Percentiles rank a stretch among this genome's conserved stretches.
These are phyloP conservation scores for Zaprionus davidi DNA, from an alignment of 1,140 invertebrate genomes.

Conservation along the genomic window DNA sequence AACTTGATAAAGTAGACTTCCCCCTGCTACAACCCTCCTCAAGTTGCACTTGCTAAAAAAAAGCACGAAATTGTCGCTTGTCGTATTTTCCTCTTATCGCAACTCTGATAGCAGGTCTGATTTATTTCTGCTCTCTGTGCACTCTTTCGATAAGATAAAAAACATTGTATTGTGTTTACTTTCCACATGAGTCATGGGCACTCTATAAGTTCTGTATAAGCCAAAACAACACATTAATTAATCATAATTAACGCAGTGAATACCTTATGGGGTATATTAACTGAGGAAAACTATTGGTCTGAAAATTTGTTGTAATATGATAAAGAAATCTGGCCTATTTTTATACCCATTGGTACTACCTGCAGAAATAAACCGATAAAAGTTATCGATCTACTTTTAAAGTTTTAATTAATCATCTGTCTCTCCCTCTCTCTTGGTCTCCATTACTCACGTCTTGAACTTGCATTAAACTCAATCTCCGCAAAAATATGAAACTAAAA, in stretches of 20 bases:
- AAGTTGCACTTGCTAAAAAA: slow-evolving; percentile 2
- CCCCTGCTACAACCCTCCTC: neutral
- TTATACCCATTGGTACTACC: neutral
- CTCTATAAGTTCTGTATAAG: slow-evolving; percentile 6
- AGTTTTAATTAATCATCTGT: slow-evolving; percentile 53
- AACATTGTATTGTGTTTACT: slow-evolving; percentile 33
- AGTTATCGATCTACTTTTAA: slow-evolving; percentile 38
- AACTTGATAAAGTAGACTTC: slow-evolving; percentile 57
- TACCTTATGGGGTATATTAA: neutral
- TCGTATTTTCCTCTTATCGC: slow-evolving; percentile 37
- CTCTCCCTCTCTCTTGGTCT: slow-evolving; percentile 32
- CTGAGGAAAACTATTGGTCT: neutral
- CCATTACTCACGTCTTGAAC: slow-evolving; percentile 6
- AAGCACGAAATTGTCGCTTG: slow-evolving; percentile 30
- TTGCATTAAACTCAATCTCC: slow-evolving; percentile 35
- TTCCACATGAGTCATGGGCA: slow-evolving; percentile 27
- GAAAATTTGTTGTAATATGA: neutral
- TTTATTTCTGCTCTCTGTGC: slow-evolving; percentile 52
- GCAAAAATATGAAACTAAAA: slow-evolving; percentile 40
- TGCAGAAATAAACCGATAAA: neutral
- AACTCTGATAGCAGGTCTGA: slow-evolving; percentile 58
- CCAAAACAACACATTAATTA: slow-evolving; percentile 50
- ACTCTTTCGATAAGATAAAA: slow-evolving; percentile 61
- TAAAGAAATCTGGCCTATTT: neutral
- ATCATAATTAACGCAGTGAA: slow-evolving; percentile 59